Conservation (phyloP, 2,113 vertebrate species). For the Lycocorax pyrrhopterus region DNA sequence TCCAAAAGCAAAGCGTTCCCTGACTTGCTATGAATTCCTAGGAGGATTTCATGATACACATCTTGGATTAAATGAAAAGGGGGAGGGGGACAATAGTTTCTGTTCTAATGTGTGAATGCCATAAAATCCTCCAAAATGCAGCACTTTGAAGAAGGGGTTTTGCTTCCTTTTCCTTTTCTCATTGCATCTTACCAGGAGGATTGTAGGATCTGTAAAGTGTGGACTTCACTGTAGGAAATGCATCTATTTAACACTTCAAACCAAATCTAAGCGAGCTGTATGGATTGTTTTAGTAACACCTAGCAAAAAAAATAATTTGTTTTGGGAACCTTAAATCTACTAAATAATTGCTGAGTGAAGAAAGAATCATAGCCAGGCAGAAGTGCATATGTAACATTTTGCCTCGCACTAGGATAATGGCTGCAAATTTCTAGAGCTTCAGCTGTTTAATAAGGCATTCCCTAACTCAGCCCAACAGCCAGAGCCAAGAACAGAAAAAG, state of each 20-base stretch:
- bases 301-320: neutral
- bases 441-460: neutral
- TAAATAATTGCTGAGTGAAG: neutral
- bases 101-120: neutral
- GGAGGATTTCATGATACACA: neutral
- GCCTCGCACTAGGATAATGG: neutral
- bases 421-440: neutral
- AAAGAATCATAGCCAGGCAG: neutral
- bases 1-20: neutral
- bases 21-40: neutral
- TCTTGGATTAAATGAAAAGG: neutral
- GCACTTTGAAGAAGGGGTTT: neutral
- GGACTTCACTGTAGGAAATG: neutral
- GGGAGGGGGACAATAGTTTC: neutral
- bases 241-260: neutral
- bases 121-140: neutral
- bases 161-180: neutral
- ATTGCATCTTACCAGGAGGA: neutral
- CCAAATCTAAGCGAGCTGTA: accelerated
- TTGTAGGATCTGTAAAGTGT: neutral
- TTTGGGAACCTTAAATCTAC: neutral
- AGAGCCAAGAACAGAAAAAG: neutral
- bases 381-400: neutral
- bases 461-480: neutral
- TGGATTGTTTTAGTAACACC: neutral